phyloP scores from a whole-genome alignment of 2,888 invertebrate genomes.

The Andrena flavipes region DNA sequence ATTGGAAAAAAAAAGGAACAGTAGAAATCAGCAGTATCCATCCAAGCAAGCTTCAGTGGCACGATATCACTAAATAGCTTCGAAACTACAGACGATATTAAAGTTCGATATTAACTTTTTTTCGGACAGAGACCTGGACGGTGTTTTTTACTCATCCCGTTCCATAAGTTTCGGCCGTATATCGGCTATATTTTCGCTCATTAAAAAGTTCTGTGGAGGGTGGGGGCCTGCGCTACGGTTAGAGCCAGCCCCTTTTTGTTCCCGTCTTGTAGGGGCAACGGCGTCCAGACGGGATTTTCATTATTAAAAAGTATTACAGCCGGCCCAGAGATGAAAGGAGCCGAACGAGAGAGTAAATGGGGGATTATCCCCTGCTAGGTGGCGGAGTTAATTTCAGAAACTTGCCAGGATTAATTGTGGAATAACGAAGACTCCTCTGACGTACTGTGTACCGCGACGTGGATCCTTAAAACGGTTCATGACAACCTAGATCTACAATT shows the following conservation, averaged over 20 bases:
- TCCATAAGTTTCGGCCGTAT: constrained; percentile 42
- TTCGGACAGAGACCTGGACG: constrained; percentile 21
- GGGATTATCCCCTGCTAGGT: constrained; percentile 64
- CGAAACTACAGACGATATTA: background rate
- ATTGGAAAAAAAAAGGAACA: background rate
- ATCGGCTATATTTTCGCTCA: constrained; percentile 68
- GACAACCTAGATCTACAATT: background rate
- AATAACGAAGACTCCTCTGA: constrained; percentile 39
- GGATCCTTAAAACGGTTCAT: background rate
- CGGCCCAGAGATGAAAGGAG: constrained; percentile 43
- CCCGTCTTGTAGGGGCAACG: constrained; percentile 29
- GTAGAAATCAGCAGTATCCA: background rate
- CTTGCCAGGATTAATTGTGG: constrained; percentile 49
- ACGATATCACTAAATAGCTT: background rate
- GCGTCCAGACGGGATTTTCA: constrained; percentile 64
- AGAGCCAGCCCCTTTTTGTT: constrained; percentile 24
- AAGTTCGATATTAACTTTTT: constrained; percentile 59
- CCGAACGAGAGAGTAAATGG: constrained; percentile 59
- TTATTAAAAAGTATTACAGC: constrained; percentile 74
- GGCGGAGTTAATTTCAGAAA: constrained; percentile 60
- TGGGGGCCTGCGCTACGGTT: constrained; percentile 15
- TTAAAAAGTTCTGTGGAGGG: constrained; percentile 70
- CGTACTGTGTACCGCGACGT: constrained; percentile 32
- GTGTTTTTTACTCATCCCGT: constrained; percentile 48
- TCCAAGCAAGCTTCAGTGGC: background rate